phyloP scores from a whole-genome alignment of 1,140 invertebrate genomes.

The Tetraneura akinire region DNA sequence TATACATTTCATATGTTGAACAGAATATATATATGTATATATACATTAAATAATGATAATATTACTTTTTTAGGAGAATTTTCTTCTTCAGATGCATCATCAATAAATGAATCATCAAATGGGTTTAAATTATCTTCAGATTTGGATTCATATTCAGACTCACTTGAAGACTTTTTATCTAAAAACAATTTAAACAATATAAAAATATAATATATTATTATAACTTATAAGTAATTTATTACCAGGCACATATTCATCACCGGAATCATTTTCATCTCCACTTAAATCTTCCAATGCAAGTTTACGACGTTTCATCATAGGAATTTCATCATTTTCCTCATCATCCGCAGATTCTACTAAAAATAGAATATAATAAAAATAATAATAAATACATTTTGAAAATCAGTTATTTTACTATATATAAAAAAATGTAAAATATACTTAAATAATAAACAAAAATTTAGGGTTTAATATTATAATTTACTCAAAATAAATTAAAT shows the following conservation, averaged over 20 bases:
- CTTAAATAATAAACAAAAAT: no score
- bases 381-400: no score
- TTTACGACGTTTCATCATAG: constrained; percentile 28
- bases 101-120: constrained; percentile 45
- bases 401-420: no score
- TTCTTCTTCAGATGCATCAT: constrained; percentile 38
- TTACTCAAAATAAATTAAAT: no score
- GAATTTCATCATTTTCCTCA: constrained; percentile 33
- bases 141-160: constrained; percentile 44
- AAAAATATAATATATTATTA: constrained; percentile 4
- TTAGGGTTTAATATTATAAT: no score
- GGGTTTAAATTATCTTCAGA: constrained; percentile 23
- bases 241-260: constrained; percentile 56
- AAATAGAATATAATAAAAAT: not conserved
- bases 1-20: no score
- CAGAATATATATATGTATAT: no score
- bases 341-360: constrained; percentile 41
- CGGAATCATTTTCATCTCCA: constrained; percentile 53
- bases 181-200: not conserved
- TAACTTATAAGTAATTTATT: not conserved
- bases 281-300: constrained; percentile 34
- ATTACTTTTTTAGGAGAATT: constrained; percentile 16
- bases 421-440: no score
- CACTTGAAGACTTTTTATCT: constrained; percentile 35
- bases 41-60: no score